A percentile compares a stretch with the other conserved stretches of the same genome.
phyloP scores from a whole-genome alignment of 64 coral and sea anemone species.

The Anthopleura sola region DNA sequence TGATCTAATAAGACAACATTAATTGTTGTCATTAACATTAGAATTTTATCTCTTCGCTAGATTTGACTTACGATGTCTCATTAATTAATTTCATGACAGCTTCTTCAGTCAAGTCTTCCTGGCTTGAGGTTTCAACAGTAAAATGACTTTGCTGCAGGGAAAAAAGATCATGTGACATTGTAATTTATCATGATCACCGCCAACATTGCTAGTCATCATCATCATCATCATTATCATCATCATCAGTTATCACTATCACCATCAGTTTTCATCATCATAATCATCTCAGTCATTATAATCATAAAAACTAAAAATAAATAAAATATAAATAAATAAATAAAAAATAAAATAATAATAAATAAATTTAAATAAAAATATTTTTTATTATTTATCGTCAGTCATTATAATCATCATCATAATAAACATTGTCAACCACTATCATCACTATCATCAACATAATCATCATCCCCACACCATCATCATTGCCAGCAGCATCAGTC shows the following conservation, averaged over 20 bases:
- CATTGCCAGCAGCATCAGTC: not conserved
- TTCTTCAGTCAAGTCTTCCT: conserved; percentile 57
- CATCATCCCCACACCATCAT: not conserved
- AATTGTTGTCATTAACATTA: no score
- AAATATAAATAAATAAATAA: no score
- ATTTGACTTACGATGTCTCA: conserved; percentile 47
- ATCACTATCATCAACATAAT: not conserved
- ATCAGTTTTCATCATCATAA: not conserved
- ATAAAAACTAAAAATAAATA: no score
- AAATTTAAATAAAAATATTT: no score
- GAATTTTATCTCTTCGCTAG: no score
- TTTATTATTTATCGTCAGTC: no score
- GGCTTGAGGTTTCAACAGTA: conserved; percentile 31
- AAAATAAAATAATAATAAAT: no score
- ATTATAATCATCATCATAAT: not conserved
- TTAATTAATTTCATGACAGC: conserved; percentile 40
- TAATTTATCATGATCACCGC: not conserved
- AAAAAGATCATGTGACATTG: no score
- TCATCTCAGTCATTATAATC: no score
- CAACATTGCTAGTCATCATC: not conserved
- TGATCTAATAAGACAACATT: no score
- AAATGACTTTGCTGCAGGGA: conserved; percentile 34
- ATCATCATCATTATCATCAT: not conserved
- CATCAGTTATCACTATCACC: not conserved
- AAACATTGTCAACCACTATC: not conserved